A percentile compares a stretch with the other conserved stretches of the same genome.
phyloP scores from a whole-genome alignment of 2,797 vertebrate species.

The Apodemus agrarius region DNA sequence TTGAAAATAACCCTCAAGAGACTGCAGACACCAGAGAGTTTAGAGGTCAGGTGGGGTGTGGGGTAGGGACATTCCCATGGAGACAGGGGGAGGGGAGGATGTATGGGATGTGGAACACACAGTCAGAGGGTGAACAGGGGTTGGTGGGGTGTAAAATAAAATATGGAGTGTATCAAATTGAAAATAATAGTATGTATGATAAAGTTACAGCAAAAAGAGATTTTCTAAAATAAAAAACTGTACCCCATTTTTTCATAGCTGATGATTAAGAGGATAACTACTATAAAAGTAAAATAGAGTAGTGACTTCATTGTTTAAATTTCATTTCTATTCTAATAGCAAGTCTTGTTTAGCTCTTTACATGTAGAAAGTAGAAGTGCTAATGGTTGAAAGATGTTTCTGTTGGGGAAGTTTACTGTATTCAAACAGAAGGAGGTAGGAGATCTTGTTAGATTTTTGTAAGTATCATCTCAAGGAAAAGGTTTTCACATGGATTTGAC shows the following conservation, averaged over 20 bases:
- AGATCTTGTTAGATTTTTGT: background rate
- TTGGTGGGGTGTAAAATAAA: too few relatives aligned
- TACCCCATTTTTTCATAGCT: background rate
- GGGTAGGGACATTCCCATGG: too few relatives aligned
- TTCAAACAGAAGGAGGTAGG: background rate
- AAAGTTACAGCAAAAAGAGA: slow-evolving; percentile 9
- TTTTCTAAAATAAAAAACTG: background rate
- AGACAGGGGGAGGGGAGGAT: too few relatives aligned
- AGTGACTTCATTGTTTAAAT: slow-evolving; percentile 35
- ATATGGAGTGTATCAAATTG: background rate
- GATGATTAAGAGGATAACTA: background rate
- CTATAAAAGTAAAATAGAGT: background rate
- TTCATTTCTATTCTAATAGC: background rate
- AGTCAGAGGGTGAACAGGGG: too few relatives aligned
- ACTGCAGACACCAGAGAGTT: too few relatives aligned
- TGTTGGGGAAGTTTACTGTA: background rate
- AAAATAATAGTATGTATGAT: slow-evolving; percentile 27
- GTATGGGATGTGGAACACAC: too few relatives aligned
- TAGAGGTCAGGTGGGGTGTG: too few relatives aligned
- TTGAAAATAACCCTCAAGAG: too few relatives aligned
- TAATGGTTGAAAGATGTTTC: background rate
- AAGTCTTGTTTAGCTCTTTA: slow-evolving; percentile 10
- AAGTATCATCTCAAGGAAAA: slow-evolving; percentile 37
- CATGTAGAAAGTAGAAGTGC: background rate
- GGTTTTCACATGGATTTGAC: slow-evolving; percentile 35